Base-by-base conservation (phyloP, 1,140 invertebrate species). In the Stegodyphus mimosarum region DNA sequence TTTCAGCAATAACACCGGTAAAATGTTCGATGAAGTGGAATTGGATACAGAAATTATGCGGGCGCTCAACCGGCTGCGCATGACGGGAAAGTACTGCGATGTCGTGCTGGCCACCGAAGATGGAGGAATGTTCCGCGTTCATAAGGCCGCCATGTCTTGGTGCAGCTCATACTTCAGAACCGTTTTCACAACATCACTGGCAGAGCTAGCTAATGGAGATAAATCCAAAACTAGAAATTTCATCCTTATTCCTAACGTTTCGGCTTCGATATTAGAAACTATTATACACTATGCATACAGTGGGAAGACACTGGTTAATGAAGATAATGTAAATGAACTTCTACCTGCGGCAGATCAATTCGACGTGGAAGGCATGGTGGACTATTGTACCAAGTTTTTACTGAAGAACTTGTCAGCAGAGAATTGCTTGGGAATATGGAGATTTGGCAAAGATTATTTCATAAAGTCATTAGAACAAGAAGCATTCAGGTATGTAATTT, bases 281-380 rank as follows among this genome's bases (percentile, higher is more conserved):
- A 91, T 97, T 5, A 92, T 97, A 51, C 93, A 96, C 79, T 97
- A 95, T 89, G 94, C 95, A 0, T 98, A 98, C 90, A 91, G 95
- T 11, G 92, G 95, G 50, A 93, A 93, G 72, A 88, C 93, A 4
- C 92, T 93, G 78, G 92, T 97, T 2, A 94, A 92, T 48, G 92
- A 93, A 6, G 92, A 94, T 33, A 97, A 96, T 88, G 95, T 97
- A 0, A 93, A 94, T 88, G 92, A 94, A 80, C 90, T 97, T 6
- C 91, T 97, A 11, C 83, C 87, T 66, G 86, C 87, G 0, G 88
- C 89, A 18, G 91, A 92, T 87, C 97, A 96, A 89, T 93, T 98
- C 49, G 93, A 94, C 74, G 94, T 98, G 66, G 90, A 94, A 15
- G 94, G 94, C 0, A 93, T 97, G 5, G 91, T 95, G 11, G 93